These are phyloP conservation scores for Ennomos quercinarius DNA, from an alignment of 2,888 invertebrate species.

Conservation along the genomic window DNA sequence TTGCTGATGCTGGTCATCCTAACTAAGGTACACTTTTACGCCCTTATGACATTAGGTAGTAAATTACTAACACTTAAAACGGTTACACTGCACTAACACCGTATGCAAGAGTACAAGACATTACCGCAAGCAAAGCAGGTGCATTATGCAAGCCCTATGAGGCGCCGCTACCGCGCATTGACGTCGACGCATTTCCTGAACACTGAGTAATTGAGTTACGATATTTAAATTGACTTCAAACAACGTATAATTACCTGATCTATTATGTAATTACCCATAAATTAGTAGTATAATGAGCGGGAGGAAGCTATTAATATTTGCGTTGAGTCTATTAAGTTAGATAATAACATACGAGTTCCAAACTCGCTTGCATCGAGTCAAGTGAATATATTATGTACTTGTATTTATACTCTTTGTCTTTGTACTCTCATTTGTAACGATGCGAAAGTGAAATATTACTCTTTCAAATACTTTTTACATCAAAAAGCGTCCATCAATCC, in stretches of 20 bases:
- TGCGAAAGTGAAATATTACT: conserved; percentile 20
- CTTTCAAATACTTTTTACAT: conserved; percentile 20
- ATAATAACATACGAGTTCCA: conserved; percentile 18
- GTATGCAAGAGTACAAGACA: background rate
- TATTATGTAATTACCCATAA: conserved; percentile 53
- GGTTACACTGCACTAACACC: conserved; percentile 3
- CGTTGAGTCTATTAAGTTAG: conserved; percentile 33
- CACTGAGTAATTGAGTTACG: conserved; percentile 66
- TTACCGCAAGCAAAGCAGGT: conserved; percentile 47
- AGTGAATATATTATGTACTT: too few species aligned
- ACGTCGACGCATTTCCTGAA: conserved; percentile 66
- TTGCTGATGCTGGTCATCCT: too few species aligned
- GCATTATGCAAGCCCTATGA: conserved; percentile 64
- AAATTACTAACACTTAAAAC: background rate
- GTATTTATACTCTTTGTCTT: too few species aligned
- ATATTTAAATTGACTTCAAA: conserved; percentile 60
- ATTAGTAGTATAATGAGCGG: conserved; percentile 48
- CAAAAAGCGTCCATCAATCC: conserved; percentile 33
- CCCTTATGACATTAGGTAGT: background rate
- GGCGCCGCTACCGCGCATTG: conserved; percentile 52
- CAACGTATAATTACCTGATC: conserved; percentile 56
- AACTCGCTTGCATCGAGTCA: conserved; percentile 1
- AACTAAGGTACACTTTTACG: background rate
- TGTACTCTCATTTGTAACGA: too few species aligned
- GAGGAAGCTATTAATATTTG: conserved; percentile 52